A percentile compares a stretch with the other conserved stretches of the same genome.
Conservation (phyloP, 2,797 vertebrate species). For the Carapus acus region DNA sequence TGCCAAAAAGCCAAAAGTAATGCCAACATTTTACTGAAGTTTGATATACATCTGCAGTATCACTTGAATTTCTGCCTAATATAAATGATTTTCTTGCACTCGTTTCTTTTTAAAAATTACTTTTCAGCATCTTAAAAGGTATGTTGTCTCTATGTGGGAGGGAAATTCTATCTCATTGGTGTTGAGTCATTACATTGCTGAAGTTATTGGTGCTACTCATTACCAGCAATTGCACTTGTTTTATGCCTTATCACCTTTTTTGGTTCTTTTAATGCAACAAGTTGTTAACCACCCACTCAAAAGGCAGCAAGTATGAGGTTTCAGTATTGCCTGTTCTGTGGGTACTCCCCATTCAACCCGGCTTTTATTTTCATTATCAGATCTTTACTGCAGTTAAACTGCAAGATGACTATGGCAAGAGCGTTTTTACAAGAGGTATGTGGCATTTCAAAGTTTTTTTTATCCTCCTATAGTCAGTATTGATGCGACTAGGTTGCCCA, state of each 20-base stretch:
- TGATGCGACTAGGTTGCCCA: slow-evolving; percentile 46
- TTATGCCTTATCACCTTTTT: slow-evolving; percentile 55
- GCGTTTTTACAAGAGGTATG: slow-evolving; percentile 13
- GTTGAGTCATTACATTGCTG: slow-evolving; percentile 38
- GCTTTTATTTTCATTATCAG: slow-evolving; percentile 39
- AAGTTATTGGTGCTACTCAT: slow-evolving; percentile 66
- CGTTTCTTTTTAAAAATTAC: slow-evolving; percentile 31
- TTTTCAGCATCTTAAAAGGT: slow-evolving; percentile 12
- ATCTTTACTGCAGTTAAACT: slow-evolving; percentile 28
- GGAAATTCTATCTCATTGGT: slow-evolving; percentile 20
- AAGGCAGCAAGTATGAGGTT: slow-evolving; percentile 45
- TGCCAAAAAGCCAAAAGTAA: slow-evolving; percentile 57
- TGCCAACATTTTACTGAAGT: slow-evolving; percentile 40
- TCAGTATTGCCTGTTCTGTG: slow-evolving; percentile 16
- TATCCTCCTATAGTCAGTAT: slow-evolving; percentile 24
- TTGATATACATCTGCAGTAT: slow-evolving; percentile 33
- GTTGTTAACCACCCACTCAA: slow-evolving; percentile 61
- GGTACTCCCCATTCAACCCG: slow-evolving; percentile 49
- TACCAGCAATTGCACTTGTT: slow-evolving; percentile 62
- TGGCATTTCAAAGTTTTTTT: slow-evolving; percentile 17
- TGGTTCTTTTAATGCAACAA: slow-evolving; percentile 59
- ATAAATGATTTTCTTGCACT: slow-evolving; percentile 25
- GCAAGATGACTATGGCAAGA: slow-evolving; percentile 24
- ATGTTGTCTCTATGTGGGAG: slow-evolving; percentile 19
- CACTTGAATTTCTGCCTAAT: slow-evolving; percentile 48